Percentiles rank a stretch among this genome's conserved stretches.
phyloP scores from a whole-genome alignment of 2,797 vertebrate genomes.

The Nyctalus aviator region DNA sequence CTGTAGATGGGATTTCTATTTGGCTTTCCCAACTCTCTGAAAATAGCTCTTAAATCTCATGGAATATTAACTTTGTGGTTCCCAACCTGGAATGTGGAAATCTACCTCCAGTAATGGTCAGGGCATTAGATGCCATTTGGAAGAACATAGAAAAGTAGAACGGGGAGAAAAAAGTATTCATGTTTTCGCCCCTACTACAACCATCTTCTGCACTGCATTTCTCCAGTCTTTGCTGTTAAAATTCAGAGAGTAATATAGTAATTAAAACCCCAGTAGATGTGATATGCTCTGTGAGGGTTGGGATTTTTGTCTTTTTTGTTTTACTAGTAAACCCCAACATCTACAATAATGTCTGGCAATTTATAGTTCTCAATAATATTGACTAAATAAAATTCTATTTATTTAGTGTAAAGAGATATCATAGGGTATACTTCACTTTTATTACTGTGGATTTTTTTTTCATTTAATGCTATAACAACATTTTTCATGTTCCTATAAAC shows the following conservation, averaged over 20 bases:
- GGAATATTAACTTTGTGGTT: slow-evolving; percentile 44
- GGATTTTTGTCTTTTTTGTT: background rate
- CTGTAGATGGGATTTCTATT: background rate
- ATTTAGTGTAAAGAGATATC: slow-evolving; percentile 13
- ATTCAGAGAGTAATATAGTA: background rate
- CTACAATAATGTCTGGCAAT: background rate
- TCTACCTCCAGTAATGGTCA: background rate
- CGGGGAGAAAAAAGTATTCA: background rate
- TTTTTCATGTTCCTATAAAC: slow-evolving; percentile 56
- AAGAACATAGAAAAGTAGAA: slow-evolving; percentile 9
- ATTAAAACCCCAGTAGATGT: background rate
- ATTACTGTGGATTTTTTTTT: background rate
- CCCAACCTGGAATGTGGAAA: background rate
- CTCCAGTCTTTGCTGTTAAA: background rate
- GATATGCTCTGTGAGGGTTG: background rate
- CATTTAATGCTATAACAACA: background rate
- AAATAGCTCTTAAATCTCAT: slow-evolving; percentile 27
- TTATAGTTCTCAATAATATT: background rate
- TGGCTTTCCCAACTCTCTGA: background rate
- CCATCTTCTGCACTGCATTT: background rate
- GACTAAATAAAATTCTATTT: slow-evolving; percentile 28
- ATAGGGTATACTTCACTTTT: background rate
- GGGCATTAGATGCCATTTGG: slow-evolving; percentile 14
- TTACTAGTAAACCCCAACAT: background rate
- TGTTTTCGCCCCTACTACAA: background rate